Evolutionary conservation across 2,113 vertebrate genomes (phyloP).

Genomic region (Apaloderma vittatum): DNA sequence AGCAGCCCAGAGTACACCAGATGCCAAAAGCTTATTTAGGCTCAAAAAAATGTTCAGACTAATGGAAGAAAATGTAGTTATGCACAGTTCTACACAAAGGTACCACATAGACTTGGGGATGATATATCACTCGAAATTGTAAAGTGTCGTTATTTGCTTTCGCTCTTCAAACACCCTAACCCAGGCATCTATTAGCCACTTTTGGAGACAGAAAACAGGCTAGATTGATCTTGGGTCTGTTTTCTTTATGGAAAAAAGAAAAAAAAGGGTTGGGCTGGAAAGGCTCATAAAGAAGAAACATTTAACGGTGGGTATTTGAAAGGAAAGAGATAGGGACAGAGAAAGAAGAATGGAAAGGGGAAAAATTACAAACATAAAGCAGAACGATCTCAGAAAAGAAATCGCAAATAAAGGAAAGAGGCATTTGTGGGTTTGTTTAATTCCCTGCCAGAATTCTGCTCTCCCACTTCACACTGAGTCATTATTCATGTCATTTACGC

Average conservation of each 20-base stretch:
- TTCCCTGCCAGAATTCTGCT: conserved; percentile 3
- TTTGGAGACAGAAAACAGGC: neutral
- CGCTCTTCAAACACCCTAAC: neutral
- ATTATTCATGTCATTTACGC: conserved; percentile 7
- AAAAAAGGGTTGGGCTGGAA: neutral
- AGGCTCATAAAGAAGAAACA: neutral
- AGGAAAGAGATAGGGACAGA: neutral
- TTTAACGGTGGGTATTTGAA: neutral
- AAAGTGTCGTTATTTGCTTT: neutral
- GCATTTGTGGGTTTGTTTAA: neutral
- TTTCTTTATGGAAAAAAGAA: neutral
- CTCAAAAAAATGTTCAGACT: neutral
- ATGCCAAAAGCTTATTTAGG: neutral
- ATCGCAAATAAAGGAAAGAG: neutral
- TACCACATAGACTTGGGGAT: neutral
- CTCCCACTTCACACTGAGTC: neutral
- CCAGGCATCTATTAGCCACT: neutral
- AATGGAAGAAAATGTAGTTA: neutral
- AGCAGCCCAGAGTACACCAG: neutral
- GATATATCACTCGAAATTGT: neutral
- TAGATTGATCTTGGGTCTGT: neutral
- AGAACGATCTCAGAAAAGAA: neutral
- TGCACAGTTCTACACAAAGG: neutral
- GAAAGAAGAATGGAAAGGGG: neutral
- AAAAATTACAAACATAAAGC: neutral